Evolutionary conservation across 2,113 vertebrate species (phyloP).

Genomic region (Perccottus glenii): DNA sequence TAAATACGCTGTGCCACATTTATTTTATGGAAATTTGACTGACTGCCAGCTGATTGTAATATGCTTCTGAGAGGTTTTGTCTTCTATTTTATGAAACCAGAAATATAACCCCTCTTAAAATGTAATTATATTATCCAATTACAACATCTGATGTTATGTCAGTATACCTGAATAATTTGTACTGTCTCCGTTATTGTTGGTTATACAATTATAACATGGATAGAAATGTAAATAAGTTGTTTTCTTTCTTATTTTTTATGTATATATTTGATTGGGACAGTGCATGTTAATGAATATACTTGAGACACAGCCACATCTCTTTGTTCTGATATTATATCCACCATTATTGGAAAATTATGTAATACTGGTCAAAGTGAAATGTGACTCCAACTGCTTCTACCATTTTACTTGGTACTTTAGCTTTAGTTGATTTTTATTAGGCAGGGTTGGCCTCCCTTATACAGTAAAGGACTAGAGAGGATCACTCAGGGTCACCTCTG

Average conservation of each 20-base stretch:
- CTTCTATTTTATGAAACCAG: not conserved
- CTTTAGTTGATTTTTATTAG: slow-evolving; percentile 24
- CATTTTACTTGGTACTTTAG: slow-evolving; percentile 8
- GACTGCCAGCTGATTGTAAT: not conserved
- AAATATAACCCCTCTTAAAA: no score
- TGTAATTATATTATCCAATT: not conserved
- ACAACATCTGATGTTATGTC: not conserved
- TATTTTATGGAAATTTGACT: not conserved
- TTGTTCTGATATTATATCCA: not conserved
- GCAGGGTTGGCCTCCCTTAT: slow-evolving; percentile 20
- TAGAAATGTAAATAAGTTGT: no score
- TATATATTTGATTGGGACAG: no score
- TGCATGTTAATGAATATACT: no score
- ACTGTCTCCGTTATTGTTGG: no score
- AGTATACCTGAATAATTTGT: no score
- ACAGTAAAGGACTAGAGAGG: slow-evolving; percentile 35
- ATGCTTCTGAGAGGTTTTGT: not conserved
- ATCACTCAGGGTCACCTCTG: slow-evolving; percentile 57
- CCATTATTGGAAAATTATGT: not conserved
- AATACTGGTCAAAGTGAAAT: not conserved
- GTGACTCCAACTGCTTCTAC: not conserved
- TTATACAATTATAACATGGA: no score
- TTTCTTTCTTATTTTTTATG: no score
- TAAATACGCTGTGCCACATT: not conserved
- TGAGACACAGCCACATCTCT: no score